These are phyloP conservation scores for Physeter macrocephalus DNA, from an alignment of 2,113 vertebrate genomes.

Conservation along the genomic window DNA sequence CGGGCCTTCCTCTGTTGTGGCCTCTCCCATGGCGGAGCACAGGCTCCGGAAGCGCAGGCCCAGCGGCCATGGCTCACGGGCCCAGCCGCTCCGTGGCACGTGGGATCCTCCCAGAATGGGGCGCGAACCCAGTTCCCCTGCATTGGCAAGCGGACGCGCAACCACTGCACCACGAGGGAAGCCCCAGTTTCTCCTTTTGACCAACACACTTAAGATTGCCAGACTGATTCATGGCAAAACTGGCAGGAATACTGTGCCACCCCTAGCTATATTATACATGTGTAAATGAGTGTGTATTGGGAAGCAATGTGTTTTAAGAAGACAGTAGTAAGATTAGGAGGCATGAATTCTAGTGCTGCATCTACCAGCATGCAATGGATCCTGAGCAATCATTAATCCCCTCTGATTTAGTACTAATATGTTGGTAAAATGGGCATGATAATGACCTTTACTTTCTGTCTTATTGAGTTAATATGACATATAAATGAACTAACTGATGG, in stretches of 20 bases:
- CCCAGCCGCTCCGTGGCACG: too few relatives aligned
- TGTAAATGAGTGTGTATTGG: neutral
- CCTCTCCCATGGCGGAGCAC: too few relatives aligned
- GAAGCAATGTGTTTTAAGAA: neutral
- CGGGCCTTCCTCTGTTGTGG: too few relatives aligned
- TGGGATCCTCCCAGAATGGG: too few relatives aligned
- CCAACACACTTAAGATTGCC: neutral
- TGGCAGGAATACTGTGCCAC: neutral
- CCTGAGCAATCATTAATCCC: neutral
- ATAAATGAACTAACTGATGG: neutral
- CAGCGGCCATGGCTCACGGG: too few relatives aligned
- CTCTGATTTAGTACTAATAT: neutral
- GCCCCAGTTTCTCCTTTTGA: neutral
- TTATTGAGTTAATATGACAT: neutral
- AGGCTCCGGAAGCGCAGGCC: too few relatives aligned
- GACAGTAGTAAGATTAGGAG: neutral
- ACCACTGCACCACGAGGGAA: too few relatives aligned
- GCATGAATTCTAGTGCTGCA: neutral
- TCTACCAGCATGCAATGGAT: neutral
- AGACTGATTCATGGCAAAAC: neutral
- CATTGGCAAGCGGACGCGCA: too few relatives aligned
- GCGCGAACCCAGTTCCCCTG: too few relatives aligned
- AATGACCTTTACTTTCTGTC: neutral
- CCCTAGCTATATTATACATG: neutral
- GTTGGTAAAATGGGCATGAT: neutral